Evolutionary conservation across 2,797 vertebrate genomes (phyloP).

Genomic region (Nasua narica): DNA sequence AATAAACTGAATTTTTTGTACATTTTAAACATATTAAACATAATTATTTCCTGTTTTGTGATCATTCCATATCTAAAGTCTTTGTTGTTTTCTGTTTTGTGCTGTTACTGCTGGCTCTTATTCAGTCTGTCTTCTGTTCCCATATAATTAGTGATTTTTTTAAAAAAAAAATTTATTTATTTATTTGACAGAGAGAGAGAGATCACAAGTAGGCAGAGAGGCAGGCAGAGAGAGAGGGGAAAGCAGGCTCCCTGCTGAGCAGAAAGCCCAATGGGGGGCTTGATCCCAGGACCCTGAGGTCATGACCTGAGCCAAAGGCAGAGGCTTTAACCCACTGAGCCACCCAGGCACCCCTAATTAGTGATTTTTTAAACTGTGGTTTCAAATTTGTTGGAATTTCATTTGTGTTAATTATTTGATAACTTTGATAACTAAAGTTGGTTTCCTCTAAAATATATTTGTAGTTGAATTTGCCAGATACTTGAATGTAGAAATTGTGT

Average conservation of each 20-base stretch:
- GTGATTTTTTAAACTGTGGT: not conserved
- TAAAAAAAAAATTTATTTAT: no score
- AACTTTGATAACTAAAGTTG: not conserved
- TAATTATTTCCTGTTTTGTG: not conserved
- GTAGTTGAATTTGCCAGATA: not conserved
- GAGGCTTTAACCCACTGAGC: no score
- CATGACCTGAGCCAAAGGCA: no score
- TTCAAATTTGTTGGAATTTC: not conserved
- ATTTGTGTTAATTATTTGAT: not conserved
- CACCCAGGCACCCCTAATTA: no score
- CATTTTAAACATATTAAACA: not conserved
- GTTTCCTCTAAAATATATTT: not conserved
- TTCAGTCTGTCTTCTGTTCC: not conserved
- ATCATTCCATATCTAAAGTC: not conserved
- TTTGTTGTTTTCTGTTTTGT: not conserved
- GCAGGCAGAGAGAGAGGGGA: no score
- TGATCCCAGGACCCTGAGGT: no score
- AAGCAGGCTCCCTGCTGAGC: no score
- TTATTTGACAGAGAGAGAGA: no score
- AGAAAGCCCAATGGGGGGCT: no score
- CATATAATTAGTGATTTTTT: not conserved
- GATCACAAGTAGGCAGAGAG: no score
- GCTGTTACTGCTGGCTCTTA: not conserved
- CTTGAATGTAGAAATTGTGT: not conserved
- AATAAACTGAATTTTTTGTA: not conserved